Evolutionary conservation across 2,888 invertebrate genomes (phyloP), one percentile per base, ranked within the genome.

Genomic region (Miltochrista miniata): DNA sequence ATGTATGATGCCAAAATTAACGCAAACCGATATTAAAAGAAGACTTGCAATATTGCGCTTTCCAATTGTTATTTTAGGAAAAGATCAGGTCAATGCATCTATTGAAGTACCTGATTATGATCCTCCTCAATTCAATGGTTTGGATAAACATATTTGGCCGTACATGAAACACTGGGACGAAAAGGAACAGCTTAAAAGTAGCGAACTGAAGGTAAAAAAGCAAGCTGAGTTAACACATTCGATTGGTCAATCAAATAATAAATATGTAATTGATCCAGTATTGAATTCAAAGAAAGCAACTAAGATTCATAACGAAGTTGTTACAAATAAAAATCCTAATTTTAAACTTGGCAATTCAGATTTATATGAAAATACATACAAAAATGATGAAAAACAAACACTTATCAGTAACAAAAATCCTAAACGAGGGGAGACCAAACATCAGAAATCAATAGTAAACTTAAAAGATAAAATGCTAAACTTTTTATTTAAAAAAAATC

Each of bases 71-170:
- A 63, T 89, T 59, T 70, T 83, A 59, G 83, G 73, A n/a, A 85
- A 77, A 68, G 87, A 90, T 53, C 79, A 87, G 66, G 46, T 86
- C 7, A 79, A 76, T 60, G 76, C 81, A 5, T 48, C 51, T 59
- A 47, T 81, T 15, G 54, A 74, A 61, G 68, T 85, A 29, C 39
- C 48, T 30, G 60, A 78, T 51, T 62, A 68, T 56, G 79, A 81
- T 30, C 59, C 72, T 31, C 72, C 77, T 2, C 87, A 90, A 54
- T 87, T 87, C 51, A 41, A 69, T 41, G 86, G 85, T 2, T 68
- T 87, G 59, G 72, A 83, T 41, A 59, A 81, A 52, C 76, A 81
- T 13, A 75, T 87, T 45, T 89, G 89, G 89, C 90, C 88, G 14
- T 90, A 81, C 65, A 90, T 90, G 90, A 36, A 63, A 13, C 68